Base-by-base conservation (phyloP, 2,888 invertebrate species). In the Xanthorhoe spadicearia region DNA sequence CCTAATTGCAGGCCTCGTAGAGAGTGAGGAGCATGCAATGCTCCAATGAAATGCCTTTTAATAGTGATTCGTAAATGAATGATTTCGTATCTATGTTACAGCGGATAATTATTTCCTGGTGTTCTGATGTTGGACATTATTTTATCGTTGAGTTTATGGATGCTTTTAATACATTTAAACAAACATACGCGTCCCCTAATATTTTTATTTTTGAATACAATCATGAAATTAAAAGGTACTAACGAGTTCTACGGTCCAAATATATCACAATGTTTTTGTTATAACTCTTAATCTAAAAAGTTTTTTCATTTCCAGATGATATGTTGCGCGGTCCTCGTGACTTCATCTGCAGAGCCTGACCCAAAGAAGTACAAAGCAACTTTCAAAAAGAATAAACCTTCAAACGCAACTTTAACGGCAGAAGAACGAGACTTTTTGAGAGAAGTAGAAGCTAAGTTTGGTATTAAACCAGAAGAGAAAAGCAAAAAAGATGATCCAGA, bases 361-460 rank as follows among this genome's bases (percentile, higher is more conserved):
- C 93, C 92, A 7, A 93, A 92, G 66, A 92, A 91, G 74, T 93
- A 90, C 67, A 90, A 90, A 65, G 83, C 48, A 83, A 84, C 67
- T 70, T 77, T 18, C 80, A 85, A 79, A 81, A 84, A 48, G 85
- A 84, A 58, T 13, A 88, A 88, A 71, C 77, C 80, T 48, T 53
- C 80, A 0, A 84, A 84, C 59, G 69, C 82, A 17, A 88, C 81
- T 6, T 71, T 93, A 38, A 91, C 93, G 46, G 85, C 85, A 15
- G 90, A 93, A 61, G 93, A 94, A 77, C 87, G 81, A 73, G 85
- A 86, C 64, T 93, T 93, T 74, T 71, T 93, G 52, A 86, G 89
- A 78, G 93, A 93, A 72, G 90, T 93, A 2, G 93, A 93, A 84
- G 84, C 84, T 18, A 94, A 93, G 70, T 93, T 88, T 74, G 93